Conservation (phyloP, 2,113 vertebrate species). For the Cyprinodon variegatus region DNA sequence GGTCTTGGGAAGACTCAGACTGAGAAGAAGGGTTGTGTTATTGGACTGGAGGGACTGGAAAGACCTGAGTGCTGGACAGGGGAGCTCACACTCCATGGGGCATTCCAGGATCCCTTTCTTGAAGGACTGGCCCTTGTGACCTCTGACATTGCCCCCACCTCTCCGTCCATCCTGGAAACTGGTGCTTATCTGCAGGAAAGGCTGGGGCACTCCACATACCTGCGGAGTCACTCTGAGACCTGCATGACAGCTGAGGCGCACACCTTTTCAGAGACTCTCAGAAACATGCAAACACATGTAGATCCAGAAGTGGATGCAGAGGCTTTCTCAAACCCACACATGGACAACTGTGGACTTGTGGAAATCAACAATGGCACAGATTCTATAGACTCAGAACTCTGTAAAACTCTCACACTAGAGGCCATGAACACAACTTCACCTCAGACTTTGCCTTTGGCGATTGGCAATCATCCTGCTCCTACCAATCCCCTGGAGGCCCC, state of each 20-base stretch:
- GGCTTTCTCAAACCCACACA: slow-evolving; percentile 39
- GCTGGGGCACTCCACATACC: slow-evolving; percentile 68
- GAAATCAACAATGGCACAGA: slow-evolving; percentile 57
- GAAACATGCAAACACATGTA: slow-evolving; percentile 73
- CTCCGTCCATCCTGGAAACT: slow-evolving; percentile 88
- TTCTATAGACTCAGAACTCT: slow-evolving; percentile 50
- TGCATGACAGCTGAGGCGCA: slow-evolving; percentile 42
- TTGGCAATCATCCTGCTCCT: slow-evolving; percentile 59
- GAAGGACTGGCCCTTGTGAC: slow-evolving; percentile 84
- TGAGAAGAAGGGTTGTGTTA: slow-evolving; percentile 72
- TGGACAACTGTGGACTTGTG: slow-evolving; percentile 60
- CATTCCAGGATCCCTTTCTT: slow-evolving; percentile 58
- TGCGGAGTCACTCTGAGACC: slow-evolving; percentile 64
- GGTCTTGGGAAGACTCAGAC: slow-evolving; percentile 82
- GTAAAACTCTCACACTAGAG: slow-evolving; percentile 61
- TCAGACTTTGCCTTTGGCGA: slow-evolving; percentile 62
- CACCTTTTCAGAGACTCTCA: slow-evolving; percentile 53
- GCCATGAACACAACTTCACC: slow-evolving; percentile 63
- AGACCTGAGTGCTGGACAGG: slow-evolving; percentile 67
- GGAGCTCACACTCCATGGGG: slow-evolving; percentile 65
- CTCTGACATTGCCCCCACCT: slow-evolving; percentile 88
- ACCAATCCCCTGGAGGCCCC: slow-evolving; percentile 62
- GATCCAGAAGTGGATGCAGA: slow-evolving; percentile 56
- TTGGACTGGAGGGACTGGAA: slow-evolving; percentile 65
- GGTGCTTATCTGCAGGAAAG: slow-evolving; percentile 89